Evolutionary conservation across 2,113 vertebrate genomes (phyloP).

Genomic region (Machaerirhynchus nigripectus): DNA sequence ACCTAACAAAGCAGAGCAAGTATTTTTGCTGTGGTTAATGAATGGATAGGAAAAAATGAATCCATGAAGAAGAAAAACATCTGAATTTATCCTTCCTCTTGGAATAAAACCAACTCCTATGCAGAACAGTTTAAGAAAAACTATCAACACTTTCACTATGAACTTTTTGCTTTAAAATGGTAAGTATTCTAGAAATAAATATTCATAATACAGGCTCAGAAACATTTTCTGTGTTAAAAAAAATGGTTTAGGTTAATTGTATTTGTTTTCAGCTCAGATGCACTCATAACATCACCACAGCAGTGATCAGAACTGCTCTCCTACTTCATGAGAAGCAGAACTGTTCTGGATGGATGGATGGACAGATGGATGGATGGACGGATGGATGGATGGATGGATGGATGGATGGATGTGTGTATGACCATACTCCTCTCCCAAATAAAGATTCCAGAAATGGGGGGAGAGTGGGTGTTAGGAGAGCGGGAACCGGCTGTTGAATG

Average conservation of each 20-base stretch:
- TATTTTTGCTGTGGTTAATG: constrained; percentile 12
- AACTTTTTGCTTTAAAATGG: not conserved
- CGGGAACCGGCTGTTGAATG: rapidly evolving
- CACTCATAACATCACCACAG: rapidly evolving
- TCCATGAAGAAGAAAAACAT: not conserved
- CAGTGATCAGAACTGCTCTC: not conserved
- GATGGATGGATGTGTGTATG: not conserved
- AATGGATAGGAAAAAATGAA: not conserved
- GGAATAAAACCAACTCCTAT: not conserved
- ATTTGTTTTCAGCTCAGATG: not conserved
- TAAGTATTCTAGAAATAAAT: not conserved
- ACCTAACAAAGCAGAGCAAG: constrained; percentile 15
- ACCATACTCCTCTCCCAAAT: not conserved
- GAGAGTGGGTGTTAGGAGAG: not conserved
- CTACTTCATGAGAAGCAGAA: not conserved
- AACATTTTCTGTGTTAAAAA: not conserved
- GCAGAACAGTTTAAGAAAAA: not conserved
- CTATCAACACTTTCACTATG: not conserved
- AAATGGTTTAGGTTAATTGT: not conserved
- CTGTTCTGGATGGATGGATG: not conserved
- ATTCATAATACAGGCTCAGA: not conserved
- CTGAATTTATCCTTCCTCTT: not conserved
- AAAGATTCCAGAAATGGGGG: not conserved
- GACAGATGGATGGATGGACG: not conserved
- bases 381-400: not conserved